phyloP scores from a whole-genome alignment of 2,888 invertebrate species.

The Zaprionus obscuricornis region DNA sequence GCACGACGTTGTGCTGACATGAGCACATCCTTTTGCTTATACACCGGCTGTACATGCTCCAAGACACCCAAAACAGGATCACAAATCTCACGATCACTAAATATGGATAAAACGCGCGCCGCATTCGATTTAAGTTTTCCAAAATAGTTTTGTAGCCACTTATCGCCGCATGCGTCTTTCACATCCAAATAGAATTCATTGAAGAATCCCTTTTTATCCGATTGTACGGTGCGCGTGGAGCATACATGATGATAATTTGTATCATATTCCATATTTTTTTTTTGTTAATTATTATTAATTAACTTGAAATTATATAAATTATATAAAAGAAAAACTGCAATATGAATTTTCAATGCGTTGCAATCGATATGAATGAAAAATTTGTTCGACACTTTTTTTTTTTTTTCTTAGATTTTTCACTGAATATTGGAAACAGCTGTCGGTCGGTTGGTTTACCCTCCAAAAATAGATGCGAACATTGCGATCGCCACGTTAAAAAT shows the following conservation, averaged over 20 bases:
- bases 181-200: conserved; percentile 87
- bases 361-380: conserved; percentile 18
- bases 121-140: conserved; percentile 85
- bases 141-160: conserved; percentile 87
- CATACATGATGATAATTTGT: conserved; percentile 87
- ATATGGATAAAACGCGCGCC: conserved; percentile 85
- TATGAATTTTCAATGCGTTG: conserved; percentile 31
- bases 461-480: conserved; percentile 65
- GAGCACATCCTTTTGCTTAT: conserved; percentile 87
- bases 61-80: conserved; percentile 85
- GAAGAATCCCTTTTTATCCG: conserved; percentile 90
- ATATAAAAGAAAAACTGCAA: conserved; percentile 55
- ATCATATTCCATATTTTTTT: conserved; percentile 62
- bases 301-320: too few species aligned
- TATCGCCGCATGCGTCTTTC: conserved; percentile 81
- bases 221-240: conserved; percentile 90
- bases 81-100: conserved; percentile 84
- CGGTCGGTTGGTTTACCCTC: conserved; percentile 46
- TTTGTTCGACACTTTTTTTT: conserved; percentile 36
- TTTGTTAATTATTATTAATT: conserved; percentile 49
- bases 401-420: conserved; percentile 34
- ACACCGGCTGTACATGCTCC: conserved; percentile 87
- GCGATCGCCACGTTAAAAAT: conserved; percentile 61
- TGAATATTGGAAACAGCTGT: conserved; percentile 65
- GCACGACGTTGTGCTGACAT: conserved; percentile 86